A percentile compares a stretch with the other conserved stretches of the same genome.
Evolutionary conservation across 2,797 vertebrate genomes (phyloP).

Genomic region (Stomatorhinus walkeri): DNA sequence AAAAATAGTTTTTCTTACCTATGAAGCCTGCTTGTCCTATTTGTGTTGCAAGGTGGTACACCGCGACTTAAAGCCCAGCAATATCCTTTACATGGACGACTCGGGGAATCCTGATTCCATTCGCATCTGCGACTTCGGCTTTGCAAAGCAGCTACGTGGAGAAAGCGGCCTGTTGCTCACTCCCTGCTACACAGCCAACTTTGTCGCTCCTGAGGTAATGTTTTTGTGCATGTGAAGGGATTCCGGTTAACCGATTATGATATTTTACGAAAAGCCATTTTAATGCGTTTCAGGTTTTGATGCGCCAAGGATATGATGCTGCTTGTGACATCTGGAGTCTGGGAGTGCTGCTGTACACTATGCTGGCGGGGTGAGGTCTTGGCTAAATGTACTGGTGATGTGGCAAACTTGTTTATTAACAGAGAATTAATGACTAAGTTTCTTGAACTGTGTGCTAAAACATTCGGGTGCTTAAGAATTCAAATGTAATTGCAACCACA

Average conservation of each 20-base stretch:
- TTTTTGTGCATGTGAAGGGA: background rate
- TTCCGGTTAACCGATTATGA: background rate
- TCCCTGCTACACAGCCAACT: constrained; percentile 95
- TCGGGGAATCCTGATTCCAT: constrained; percentile 91
- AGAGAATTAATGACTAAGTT: background rate
- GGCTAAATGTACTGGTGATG: background rate
- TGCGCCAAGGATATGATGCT: constrained; percentile 93
- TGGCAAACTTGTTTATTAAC: background rate
- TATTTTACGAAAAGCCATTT: background rate
- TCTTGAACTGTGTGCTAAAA: background rate
- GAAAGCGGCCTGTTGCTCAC: constrained; percentile 94
- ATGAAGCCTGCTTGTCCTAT: background rate
- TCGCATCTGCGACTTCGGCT: constrained; percentile 94
- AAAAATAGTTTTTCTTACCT: background rate
- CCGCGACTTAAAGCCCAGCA: constrained; percentile 95
- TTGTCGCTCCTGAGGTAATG: constrained; percentile 86
- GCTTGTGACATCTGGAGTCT: constrained; percentile 98
- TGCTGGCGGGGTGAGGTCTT: constrained; percentile 84
- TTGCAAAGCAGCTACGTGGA: constrained; percentile 90
- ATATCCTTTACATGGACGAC: constrained; percentile 95
- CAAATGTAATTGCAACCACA: background rate
- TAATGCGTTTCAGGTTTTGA: constrained; percentile 72
- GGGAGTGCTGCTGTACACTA: constrained; percentile 91
- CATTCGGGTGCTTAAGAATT: background rate
- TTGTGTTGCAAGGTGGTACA: constrained; percentile 80